phyloP scores from a whole-genome alignment of 2,113 vertebrate genomes.

The Dipodomys ordii region DNA sequence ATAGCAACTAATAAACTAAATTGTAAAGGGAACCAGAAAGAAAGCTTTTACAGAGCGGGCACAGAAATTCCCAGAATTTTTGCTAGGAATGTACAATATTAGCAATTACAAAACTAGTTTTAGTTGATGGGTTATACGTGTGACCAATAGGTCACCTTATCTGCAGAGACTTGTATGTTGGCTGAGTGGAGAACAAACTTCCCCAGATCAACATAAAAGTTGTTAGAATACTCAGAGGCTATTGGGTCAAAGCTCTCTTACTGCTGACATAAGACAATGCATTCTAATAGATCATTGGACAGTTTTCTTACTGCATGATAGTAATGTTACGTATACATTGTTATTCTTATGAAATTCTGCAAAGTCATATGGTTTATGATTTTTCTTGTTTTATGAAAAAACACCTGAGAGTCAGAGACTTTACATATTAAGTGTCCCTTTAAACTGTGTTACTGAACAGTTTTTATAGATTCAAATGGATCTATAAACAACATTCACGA shows the following conservation, averaged over 20 bases:
- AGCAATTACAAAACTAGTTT: not conserved
- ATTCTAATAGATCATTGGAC: not conserved
- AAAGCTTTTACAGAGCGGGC: not conserved
- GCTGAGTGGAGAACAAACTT: not conserved
- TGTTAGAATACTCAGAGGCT: not conserved
- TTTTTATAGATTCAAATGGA: not conserved
- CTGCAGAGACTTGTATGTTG: not conserved
- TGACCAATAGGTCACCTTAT: not conserved
- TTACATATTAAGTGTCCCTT: not conserved
- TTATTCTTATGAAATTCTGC: not conserved
- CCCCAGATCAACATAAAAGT: not conserved
- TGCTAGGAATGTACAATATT: not conserved
- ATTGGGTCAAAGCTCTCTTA: not conserved
- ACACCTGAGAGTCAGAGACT: not conserved
- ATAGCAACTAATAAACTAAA: not conserved
- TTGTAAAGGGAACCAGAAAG: not conserved
- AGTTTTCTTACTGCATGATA: not conserved
- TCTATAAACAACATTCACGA: not conserved
- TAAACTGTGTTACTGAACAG: not conserved
- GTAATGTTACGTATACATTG: not conserved
- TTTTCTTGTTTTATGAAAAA: not conserved
- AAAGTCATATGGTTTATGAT: not conserved
- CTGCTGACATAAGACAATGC: not conserved
- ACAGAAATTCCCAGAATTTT: not conserved
- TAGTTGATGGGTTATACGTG: not conserved